Evolutionary conservation across 2,797 vertebrate species (phyloP).

Genomic region (Graptemys geographica): DNA sequence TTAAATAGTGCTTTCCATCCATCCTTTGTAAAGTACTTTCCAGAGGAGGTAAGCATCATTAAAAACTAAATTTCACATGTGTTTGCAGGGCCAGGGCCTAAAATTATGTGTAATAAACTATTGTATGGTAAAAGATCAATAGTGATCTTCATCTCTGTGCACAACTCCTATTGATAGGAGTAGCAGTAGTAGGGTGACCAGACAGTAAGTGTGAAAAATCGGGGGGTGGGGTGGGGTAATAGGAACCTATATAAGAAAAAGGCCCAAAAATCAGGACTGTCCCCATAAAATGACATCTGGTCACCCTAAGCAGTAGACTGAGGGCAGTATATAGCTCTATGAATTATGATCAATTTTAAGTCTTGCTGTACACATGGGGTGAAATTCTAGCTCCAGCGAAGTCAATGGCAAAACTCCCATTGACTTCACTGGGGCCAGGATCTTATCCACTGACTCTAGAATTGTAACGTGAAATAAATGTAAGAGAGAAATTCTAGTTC

Average conservation of each 20-base stretch:
- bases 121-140: not conserved
- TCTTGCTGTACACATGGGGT: not conserved
- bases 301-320: not conserved
- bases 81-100: not conserved
- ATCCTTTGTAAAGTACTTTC: not conserved
- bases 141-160: not conserved
- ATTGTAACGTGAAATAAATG: constrained; percentile 11
- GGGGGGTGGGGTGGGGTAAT: too few species aligned
- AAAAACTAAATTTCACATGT: not conserved
- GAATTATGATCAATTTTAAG: not conserved
- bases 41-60: not conserved
- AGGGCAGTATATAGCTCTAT: not conserved
- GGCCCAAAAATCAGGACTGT: too few species aligned
- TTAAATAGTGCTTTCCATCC: not conserved
- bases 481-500: not conserved
- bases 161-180: not conserved
- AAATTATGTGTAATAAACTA: not conserved
- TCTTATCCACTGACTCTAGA: not conserved
- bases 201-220: too few species aligned
- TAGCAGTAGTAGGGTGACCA: not conserved
- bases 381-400: constrained; percentile 2
- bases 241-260: too few species aligned
- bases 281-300: too few species aligned
- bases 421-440: not conserved
- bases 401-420: not conserved